Conservation (phyloP, 2,888 invertebrate species). For the Plutella xylostella region DNA sequence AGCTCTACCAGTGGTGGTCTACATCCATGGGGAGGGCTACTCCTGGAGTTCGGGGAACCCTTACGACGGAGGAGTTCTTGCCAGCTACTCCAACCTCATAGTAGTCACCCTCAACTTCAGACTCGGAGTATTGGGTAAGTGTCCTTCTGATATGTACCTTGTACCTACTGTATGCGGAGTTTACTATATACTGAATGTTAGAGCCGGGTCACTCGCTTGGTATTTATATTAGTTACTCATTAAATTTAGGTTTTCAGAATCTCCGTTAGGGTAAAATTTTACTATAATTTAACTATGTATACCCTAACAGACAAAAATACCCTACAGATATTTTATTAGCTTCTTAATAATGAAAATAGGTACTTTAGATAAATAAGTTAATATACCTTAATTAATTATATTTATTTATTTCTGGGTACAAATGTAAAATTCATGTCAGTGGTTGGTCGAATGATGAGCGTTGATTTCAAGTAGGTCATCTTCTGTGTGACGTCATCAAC, state of each 20-base stretch:
- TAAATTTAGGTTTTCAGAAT: too few species aligned
- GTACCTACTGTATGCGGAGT: neutral
- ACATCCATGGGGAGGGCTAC: constrained; percentile 89
- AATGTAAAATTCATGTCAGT: neutral
- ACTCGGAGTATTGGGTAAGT: constrained; percentile 86
- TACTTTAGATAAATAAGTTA: too few species aligned
- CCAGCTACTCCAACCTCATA: constrained; percentile 91
- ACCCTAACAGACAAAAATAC: too few species aligned
- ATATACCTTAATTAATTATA: too few species aligned
- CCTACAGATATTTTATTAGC: too few species aligned
- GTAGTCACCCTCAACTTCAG: constrained; percentile 97
- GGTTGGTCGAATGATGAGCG: neutral
- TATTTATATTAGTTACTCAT: too few species aligned
- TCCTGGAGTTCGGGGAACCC: constrained; percentile 96
- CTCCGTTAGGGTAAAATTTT: too few species aligned
- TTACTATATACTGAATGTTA: too few species aligned
- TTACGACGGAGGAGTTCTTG: constrained; percentile 94
- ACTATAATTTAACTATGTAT: too few species aligned
- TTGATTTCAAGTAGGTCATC: neutral
- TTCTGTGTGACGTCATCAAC: neutral
- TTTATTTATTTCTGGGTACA: neutral
- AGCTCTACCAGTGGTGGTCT: constrained; percentile 81
- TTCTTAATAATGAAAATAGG: too few species aligned
- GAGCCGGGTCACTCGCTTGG: too few species aligned
- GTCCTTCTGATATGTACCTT: too few species aligned